Base-by-base conservation (phyloP, 1,140 invertebrate genomes). In the Lepidurus packardi region DNA sequence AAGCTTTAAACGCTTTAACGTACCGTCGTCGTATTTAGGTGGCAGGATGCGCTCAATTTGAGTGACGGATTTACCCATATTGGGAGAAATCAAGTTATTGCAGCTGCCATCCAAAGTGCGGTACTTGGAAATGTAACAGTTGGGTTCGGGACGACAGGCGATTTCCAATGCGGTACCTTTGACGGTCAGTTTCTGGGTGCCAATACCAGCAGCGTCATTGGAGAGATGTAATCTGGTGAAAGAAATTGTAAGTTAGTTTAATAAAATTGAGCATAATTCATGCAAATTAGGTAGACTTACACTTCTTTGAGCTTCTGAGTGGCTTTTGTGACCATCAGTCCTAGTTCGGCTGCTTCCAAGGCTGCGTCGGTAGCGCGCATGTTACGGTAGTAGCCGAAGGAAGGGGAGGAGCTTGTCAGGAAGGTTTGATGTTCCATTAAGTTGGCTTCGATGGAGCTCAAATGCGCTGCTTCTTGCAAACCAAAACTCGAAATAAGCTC, bases 81-180 rank as follows among this genome's bases (percentile, higher is more conserved):
- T 81, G 3, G 86, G 84, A 77, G 86, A 79, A 41, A 82, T 76
- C 3, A 87, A 78, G 81, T 89, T 89, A 81, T 89, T 89, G 81
- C 88, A 89, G 43, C 84, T 84, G 3, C 88, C 88, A 81, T 88
- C 87, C 13, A 83, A 76, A 10, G 85, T 85, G 13, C 88, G 80
- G 81, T 84, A 88, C 47, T 83, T 81, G 73, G 81, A 81, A 2
- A 80, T 79, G 34, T 43, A 41, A 34, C 79, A 80, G 7, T 73
- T 47, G n/a, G 79, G 79, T 25, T 80, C 79, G 41, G 41, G 43
- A 1, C 77, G 47, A 43, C 79, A 80, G 4, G 79, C 74, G 16
- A 13, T 9, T 45, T 42, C 76, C 65, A 80, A 77, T 9, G 79
- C 76, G 5, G 79, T 77, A 16, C 76, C 79, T 53, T 80, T 77